These are phyloP conservation scores for Alfaro cultratus DNA, from an alignment of 2,797 vertebrate genomes.

Conservation along the genomic window DNA sequence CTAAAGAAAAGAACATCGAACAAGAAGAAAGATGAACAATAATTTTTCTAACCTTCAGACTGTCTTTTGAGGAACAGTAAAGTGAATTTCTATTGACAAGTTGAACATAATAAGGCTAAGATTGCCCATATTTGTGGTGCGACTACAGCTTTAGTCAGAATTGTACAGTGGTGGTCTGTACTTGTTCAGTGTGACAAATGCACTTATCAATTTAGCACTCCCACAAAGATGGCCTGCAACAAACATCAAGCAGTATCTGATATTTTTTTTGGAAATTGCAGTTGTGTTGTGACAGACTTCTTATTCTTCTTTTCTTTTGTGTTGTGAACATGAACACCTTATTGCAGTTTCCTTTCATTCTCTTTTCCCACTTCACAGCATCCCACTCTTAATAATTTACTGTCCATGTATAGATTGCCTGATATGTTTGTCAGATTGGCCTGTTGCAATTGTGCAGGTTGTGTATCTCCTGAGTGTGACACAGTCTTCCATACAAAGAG, in stretches of 20 bases:
- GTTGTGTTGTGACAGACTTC: background rate
- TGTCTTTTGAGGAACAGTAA: constrained; percentile 36
- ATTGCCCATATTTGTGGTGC: background rate
- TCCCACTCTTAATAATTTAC: background rate
- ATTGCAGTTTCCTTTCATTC: background rate
- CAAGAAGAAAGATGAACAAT: background rate
- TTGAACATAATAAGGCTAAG: background rate
- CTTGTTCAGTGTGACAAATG: background rate
- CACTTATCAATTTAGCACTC: background rate
- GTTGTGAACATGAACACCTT: background rate
- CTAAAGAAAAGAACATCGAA: too few species aligned
- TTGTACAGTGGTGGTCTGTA: background rate
- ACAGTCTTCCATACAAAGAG: background rate
- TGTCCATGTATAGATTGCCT: background rate
- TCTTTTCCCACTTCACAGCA: background rate
- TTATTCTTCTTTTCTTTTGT: background rate
- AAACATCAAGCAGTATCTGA: background rate
- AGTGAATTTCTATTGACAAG: background rate
- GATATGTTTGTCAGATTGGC: background rate
- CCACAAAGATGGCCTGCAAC: background rate
- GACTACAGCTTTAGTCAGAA: background rate
- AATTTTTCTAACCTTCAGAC: constrained; percentile 24
- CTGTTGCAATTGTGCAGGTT: background rate
- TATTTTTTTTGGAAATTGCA: background rate
- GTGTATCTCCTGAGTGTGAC: background rate